Base-by-base conservation (phyloP, 2,888 invertebrate species). In the Cosmorhoe ocellata region DNA sequence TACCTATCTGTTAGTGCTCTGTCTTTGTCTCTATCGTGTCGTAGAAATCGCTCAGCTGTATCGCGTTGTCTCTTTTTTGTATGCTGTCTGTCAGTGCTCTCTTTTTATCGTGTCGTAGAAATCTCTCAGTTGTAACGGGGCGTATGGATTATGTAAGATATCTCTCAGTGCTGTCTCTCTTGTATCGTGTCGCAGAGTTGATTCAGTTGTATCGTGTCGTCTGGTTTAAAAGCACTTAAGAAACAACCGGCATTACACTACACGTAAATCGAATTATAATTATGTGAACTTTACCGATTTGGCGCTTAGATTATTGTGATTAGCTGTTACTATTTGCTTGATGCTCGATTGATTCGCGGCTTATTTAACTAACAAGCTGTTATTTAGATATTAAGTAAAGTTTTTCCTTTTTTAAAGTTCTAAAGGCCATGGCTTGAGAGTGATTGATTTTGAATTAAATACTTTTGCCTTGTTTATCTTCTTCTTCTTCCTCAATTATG, bases 191-290 rank as follows among this genome's bases (percentile, higher is more conserved):
- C 4, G 2, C 18, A 24, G 11, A 24, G 6, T 32, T 26, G 34
- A 22, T 24, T 9, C 5, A 24, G 24, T 33, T 3, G 5, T 1
- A 47, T 52, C 52, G 43, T 43, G 22, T 47, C 52, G 42, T 43
- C 24, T 0, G 6, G 3, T 31, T 11, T 37, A 37, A 48, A 48
- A 10, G 4, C 1, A 22, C n/a, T 27, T 4, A 31, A 32, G 18
- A 40, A 34, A 45, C 51, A 18, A 41, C 46, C 36, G 37, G 26
- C 53, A 56, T 40, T 48, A 18, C 42, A 39, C 38, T 41, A 27
- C 22, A 24, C 26, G 45, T 42, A 51, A 59, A 59, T 59, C 34
- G 40, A 54, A 56, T 49, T 53, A 46, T 56, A 59, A 61, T 61
- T 56, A 51, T 40, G 28, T 53, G 49, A 56, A 54, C 51, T 41